Conservation (phyloP, 2,113 vertebrate species). For the Pedionomus torquatus region DNA sequence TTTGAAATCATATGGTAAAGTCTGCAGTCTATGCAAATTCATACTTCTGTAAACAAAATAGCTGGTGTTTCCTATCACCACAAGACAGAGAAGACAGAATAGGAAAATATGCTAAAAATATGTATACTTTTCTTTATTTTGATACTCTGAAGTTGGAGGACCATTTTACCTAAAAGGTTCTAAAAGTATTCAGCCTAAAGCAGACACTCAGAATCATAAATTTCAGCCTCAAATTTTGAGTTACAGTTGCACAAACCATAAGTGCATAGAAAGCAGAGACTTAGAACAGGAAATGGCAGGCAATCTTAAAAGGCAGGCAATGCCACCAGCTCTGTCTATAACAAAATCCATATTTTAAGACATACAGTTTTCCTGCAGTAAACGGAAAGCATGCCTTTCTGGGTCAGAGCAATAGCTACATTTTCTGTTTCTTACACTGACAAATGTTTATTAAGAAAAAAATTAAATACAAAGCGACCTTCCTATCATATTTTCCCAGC, state of each 20-base stretch:
- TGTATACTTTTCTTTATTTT: not conserved
- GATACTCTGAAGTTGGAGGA: not conserved
- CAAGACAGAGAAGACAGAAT: not conserved
- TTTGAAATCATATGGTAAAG: not conserved
- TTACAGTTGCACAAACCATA: not conserved
- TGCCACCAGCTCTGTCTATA: slow-evolving; percentile 9
- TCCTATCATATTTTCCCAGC: not conserved
- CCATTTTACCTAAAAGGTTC: not conserved
- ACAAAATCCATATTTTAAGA: slow-evolving; percentile 9
- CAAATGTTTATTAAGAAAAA: not conserved
- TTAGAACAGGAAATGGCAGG: not conserved
- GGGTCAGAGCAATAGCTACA: not conserved
- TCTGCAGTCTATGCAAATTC: not conserved
- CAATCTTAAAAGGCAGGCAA: not conserved
- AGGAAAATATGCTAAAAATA: not conserved
- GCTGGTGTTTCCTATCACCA: not conserved
- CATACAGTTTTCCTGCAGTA: not conserved
- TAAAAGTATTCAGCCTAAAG: not conserved
- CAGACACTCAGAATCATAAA: not conserved
- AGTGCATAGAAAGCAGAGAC: not conserved
- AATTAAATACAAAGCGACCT: not conserved
- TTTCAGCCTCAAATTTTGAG: not conserved
- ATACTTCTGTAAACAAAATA: not conserved
- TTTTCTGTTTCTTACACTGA: not conserved
- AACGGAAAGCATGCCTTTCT: not conserved